These are phyloP conservation scores for Carlito syrichta DNA, from an alignment of 2,113 vertebrate species.

Conservation along the genomic window DNA sequence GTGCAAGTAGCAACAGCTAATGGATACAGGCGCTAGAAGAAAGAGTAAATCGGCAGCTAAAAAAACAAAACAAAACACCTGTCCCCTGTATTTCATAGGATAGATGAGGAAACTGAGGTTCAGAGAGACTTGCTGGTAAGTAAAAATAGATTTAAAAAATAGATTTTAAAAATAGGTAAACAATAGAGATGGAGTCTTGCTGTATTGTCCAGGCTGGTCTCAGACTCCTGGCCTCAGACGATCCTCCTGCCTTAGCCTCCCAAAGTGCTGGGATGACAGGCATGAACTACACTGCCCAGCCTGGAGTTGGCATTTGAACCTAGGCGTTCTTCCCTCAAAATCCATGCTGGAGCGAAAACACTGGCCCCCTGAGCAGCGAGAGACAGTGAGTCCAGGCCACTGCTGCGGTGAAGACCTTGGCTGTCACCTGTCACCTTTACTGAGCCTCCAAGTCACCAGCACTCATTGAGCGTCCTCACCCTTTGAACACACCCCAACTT, in stretches of 20 bases:
- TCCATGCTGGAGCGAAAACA: background rate
- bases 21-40: background rate
- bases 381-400: background rate
- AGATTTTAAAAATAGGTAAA: too few species aligned
- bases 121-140: too few species aligned
- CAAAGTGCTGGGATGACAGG: too few species aligned
- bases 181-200: background rate
- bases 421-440: background rate
- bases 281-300: too few species aligned
- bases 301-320: background rate
- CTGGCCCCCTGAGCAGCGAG: background rate
- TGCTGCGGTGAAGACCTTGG: background rate
- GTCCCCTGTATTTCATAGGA: accelerated
- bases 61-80: too few species aligned
- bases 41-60: background rate
- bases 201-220: background rate
- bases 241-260: too few species aligned
- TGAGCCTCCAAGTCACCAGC: background rate
- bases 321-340: background rate
- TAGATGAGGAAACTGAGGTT: background rate
- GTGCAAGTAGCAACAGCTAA: background rate
- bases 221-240: too few species aligned
- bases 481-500: slow-evolving; percentile 14
- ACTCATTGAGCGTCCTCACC: background rate
- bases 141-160: too few species aligned